phyloP scores from a whole-genome alignment of 2,113 vertebrate genomes.

The Mormoops blainvillei region DNA sequence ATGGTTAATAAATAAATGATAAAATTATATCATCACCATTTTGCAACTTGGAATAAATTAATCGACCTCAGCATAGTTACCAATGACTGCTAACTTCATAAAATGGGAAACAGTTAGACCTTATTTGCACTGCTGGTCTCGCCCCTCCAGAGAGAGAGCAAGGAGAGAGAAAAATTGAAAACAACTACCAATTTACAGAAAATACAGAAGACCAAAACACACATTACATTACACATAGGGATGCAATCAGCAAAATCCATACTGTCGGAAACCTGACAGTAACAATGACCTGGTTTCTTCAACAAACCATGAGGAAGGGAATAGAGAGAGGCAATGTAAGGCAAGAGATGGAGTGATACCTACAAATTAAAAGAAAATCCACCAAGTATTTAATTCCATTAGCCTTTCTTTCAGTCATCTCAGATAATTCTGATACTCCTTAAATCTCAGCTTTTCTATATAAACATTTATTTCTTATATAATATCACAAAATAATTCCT shows the following conservation, averaged over 20 bases:
- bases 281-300: neutral
- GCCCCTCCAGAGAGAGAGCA: neutral
- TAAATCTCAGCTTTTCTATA: neutral
- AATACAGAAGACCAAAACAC: neutral
- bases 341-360: neutral
- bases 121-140: neutral
- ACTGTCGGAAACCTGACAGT: neutral
- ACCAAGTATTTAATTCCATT: neutral
- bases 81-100: neutral
- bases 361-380: neutral
- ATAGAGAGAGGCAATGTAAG: neutral
- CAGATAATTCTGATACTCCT: neutral
- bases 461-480: neutral
- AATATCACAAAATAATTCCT: conserved; percentile 8
- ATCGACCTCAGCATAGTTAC: neutral
- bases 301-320: neutral
- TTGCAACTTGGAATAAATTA: neutral
- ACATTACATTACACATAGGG: neutral
- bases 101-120: neutral
- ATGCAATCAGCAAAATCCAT: neutral
- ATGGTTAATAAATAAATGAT: conserved; percentile 19
- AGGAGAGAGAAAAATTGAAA: neutral
- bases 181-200: neutral
- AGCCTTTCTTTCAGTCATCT: neutral
- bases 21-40: neutral